Percentiles rank a stretch among this genome's conserved stretches.
Evolutionary conservation across 2,888 invertebrate genomes (phyloP).

Genomic region (Caenorhabditis panamensis): DNA sequence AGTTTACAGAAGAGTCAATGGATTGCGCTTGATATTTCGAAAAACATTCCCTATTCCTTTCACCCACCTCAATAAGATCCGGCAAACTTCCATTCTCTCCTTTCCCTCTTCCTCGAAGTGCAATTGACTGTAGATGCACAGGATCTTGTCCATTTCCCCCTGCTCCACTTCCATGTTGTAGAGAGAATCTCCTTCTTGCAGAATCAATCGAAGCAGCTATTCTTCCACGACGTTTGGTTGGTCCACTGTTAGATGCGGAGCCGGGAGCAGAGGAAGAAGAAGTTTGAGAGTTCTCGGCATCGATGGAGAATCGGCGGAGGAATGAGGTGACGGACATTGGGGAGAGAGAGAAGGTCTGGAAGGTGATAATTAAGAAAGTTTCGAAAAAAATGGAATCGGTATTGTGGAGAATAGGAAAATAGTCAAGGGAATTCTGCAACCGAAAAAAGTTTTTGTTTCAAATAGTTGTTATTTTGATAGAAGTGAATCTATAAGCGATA

Average conservation of each 20-base stretch:
- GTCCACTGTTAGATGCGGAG: conserved; percentile 40
- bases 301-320: conserved; percentile 69
- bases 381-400: background rate
- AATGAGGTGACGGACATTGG: conserved; percentile 68
- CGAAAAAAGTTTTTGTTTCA: too few species aligned
- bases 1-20: too few species aligned
- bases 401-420: background rate
- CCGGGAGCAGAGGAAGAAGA: conserved; percentile 54
- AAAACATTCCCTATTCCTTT: too few species aligned
- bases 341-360: background rate
- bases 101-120: conserved; percentile 35
- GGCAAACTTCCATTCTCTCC: conserved; percentile 59
- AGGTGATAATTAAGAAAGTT: background rate
- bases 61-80: conserved; percentile 54
- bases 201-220: conserved; percentile 65
- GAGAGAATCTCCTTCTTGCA: conserved; percentile 69
- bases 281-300: conserved; percentile 45
- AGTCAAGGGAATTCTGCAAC: too few species aligned
- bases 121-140: conserved; percentile 52
- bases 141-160: conserved; percentile 29
- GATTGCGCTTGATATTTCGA: too few species aligned
- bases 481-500: too few species aligned
- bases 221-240: conserved; percentile 43
- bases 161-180: conserved; percentile 57
- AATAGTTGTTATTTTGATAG: too few species aligned